phyloP scores from a whole-genome alignment of 2,888 invertebrate genomes.

The Psylliodes chrysocephalus region DNA sequence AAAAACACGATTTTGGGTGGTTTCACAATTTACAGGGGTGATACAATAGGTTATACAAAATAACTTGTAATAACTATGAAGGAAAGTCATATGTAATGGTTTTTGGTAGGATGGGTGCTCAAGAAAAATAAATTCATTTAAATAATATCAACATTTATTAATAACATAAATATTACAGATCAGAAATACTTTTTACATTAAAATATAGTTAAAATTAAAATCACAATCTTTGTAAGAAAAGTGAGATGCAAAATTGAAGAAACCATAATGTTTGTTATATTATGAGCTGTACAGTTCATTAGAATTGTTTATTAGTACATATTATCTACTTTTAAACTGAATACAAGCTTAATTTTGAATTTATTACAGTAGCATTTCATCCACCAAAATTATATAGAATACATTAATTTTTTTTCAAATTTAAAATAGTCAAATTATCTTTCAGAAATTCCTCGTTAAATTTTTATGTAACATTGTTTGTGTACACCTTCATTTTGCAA shows the following conservation, averaged over 20 bases:
- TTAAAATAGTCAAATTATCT: too few species aligned
- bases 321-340: background rate
- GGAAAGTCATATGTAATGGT: background rate
- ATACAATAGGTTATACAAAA: too few species aligned
- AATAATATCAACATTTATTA: conserved; percentile 52
- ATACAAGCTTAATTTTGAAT: background rate
- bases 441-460: too few species aligned
- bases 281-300: conserved; percentile 6
- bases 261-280: background rate
- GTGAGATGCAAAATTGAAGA: conserved; percentile 12
- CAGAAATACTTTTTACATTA: conserved; percentile 46
- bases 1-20: too few species aligned
- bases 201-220: conserved; percentile 47
- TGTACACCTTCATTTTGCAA: too few species aligned
- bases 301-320: conserved; percentile 5
- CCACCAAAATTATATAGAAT: too few species aligned
- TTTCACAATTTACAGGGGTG: too few species aligned
- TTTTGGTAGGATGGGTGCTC: background rate
- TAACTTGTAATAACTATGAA: too few species aligned
- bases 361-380: too few species aligned
- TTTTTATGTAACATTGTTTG: too few species aligned
- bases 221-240: conserved; percentile 39
- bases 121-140: background rate
- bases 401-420: too few species aligned
- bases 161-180: conserved; percentile 49